phyloP scores from a whole-genome alignment of 2,888 invertebrate species.

The Brenthis hecate region DNA sequence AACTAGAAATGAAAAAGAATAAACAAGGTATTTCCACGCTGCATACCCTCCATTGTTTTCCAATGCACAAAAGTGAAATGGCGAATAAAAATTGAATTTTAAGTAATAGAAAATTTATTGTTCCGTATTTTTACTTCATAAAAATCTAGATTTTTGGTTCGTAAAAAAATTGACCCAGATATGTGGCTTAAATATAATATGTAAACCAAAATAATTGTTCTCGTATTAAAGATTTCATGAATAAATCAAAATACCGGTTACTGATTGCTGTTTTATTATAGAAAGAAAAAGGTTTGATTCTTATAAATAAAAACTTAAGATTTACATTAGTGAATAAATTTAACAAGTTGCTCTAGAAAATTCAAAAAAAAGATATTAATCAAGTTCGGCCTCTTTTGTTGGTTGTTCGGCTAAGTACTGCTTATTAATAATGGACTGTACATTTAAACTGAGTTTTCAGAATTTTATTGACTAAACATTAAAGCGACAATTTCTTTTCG shows the following conservation, averaged over 20 bases:
- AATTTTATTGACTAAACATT: slow-evolving; percentile 16
- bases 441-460: slow-evolving; percentile 3
- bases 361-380: slow-evolving; percentile 14
- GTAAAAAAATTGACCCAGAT: slow-evolving; percentile 6
- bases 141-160: not conserved
- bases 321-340: slow-evolving; percentile 8
- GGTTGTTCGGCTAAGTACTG: not conserved
- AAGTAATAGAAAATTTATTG: slow-evolving; percentile 7
- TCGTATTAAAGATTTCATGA: slow-evolving; percentile 6
- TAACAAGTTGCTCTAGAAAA: slow-evolving; percentile 9
- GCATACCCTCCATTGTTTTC: slow-evolving; percentile 18
- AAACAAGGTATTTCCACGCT: slow-evolving; percentile 15
- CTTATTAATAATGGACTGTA: slow-evolving; percentile 2
- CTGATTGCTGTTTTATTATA: not conserved
- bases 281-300: too few relatives aligned
- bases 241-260: slow-evolving; percentile 3
- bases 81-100: slow-evolving; percentile 23
- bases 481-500: not conserved
- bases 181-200: not conserved
- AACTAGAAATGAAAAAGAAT: not conserved
- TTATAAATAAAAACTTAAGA: slow-evolving; percentile 4
- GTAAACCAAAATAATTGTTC: not conserved
- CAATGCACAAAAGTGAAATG: slow-evolving; percentile 5
- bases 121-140: not conserved
- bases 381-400: slow-evolving; percentile 10